phyloP scores from a whole-genome alignment of 1,140 invertebrate species.

The Sipha flava region DNA sequence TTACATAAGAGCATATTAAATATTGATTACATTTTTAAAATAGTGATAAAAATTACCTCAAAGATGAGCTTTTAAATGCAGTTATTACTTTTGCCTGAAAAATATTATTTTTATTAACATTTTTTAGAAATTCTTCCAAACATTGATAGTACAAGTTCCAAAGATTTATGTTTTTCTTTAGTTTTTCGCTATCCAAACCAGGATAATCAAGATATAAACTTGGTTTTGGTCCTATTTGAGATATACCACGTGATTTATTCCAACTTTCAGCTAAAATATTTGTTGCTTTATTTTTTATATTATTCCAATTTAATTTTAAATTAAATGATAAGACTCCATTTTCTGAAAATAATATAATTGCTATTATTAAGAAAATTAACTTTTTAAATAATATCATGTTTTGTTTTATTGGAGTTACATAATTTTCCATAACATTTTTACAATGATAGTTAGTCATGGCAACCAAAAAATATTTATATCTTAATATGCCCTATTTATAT shows the following conservation, averaged over 20 bases:
- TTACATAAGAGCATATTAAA: neutral
- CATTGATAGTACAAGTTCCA: conserved; percentile 50
- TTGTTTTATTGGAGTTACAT: neutral
- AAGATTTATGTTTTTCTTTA: conserved; percentile 43
- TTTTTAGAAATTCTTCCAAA: conserved; percentile 39
- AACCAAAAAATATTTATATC: neutral
- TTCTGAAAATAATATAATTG: neutral
- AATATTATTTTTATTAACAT: neutral
- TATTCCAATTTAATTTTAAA: conserved; percentile 15
- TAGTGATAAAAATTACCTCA: neutral
- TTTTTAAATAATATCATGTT: neutral
- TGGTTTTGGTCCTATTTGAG: conserved; percentile 27
- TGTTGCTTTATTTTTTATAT: conserved; percentile 34
- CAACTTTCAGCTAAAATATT: conserved; percentile 40
- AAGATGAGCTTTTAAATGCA: neutral
- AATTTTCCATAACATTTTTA: no score
- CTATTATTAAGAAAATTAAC: neutral
- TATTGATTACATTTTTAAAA: neutral
- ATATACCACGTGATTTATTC: conserved; percentile 39
- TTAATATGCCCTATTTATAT: neutral
- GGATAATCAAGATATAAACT: conserved; percentile 45
- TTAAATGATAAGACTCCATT: neutral
- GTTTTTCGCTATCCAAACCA: conserved; percentile 42
- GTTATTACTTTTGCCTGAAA: conserved; percentile 2
- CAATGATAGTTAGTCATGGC: neutral